phyloP scores from a whole-genome alignment of 2,888 invertebrate species.

The Nyleta sp. region DNA sequence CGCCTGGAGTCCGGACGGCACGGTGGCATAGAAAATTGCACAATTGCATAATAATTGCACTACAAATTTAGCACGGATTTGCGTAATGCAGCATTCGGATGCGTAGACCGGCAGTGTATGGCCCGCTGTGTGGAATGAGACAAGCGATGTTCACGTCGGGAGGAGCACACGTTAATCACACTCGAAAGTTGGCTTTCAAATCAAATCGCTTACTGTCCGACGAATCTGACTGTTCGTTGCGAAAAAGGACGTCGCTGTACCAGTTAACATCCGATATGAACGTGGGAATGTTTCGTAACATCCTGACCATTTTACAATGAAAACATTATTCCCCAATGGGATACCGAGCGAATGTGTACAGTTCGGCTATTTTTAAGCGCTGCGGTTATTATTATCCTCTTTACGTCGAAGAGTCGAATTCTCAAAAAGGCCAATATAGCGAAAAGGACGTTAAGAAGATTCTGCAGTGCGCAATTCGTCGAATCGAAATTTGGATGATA shows the following conservation, averaged over 20 bases:
- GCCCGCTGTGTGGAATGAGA: conserved; percentile 24
- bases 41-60: conserved; percentile 30
- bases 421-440: conserved; percentile 40
- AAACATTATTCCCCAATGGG: conserved; percentile 51
- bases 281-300: conserved; percentile 80
- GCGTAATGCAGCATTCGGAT: conserved; percentile 17
- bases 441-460: no score
- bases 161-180: conserved; percentile 21
- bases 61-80: conserved; percentile 33
- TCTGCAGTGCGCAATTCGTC: no score
- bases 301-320: conserved; percentile 75
- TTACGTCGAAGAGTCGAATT: conserved; percentile 44
- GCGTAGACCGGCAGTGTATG: not conserved
- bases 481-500: no score
- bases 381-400: conserved; percentile 75
- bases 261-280: conserved; percentile 80
- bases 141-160: conserved; percentile 14
- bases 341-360: conserved; percentile 65
- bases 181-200: conserved; percentile 7
- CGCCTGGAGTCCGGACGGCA: no score
- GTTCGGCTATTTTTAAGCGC: conserved; percentile 75
- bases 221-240: conserved; percentile 69
- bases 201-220: conserved; percentile 41
- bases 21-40: not conserved
- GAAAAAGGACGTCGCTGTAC: conserved; percentile 75